Conservation (phyloP, 2,888 invertebrate genomes). For the Eupelmus urozonus region DNA sequence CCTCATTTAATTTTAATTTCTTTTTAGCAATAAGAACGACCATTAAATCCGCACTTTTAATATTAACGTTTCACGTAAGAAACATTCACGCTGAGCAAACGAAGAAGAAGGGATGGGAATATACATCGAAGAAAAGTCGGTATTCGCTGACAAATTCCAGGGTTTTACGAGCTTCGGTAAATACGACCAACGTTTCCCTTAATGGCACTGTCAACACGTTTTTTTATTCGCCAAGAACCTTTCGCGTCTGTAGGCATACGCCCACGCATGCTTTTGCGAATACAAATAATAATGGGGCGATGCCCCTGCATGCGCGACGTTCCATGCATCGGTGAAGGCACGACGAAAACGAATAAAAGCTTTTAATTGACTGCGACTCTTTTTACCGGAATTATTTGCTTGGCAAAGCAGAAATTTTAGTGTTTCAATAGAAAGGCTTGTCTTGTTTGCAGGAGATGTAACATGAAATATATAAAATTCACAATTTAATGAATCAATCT, state of each 20-base stretch:
- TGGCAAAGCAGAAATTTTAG: too few species aligned
- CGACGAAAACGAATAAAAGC: too few species aligned
- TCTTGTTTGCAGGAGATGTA: too few species aligned
- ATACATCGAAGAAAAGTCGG: background rate
- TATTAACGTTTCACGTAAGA: background rate
- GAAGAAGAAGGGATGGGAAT: background rate
- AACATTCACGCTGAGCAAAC: too few species aligned
- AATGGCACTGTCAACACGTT: constrained; percentile 68
- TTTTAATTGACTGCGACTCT: too few species aligned
- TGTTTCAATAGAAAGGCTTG: too few species aligned
- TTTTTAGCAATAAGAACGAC: background rate
- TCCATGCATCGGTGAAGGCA: background rate
- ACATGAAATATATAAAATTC: too few species aligned
- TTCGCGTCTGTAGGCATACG: constrained; percentile 58
- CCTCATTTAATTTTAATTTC: too few species aligned
- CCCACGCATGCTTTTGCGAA: constrained; percentile 64
- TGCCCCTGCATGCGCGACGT: constrained; percentile 45
- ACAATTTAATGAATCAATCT: too few species aligned
- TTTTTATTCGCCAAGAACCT: background rate
- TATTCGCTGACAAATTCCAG: constrained; percentile 60
- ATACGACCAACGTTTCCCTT: constrained; percentile 61
- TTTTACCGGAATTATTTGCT: too few species aligned
- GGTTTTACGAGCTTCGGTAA: constrained; percentile 63
- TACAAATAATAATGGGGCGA: constrained; percentile 63
- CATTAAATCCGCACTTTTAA: too few species aligned